Conservation (phyloP, 2,113 vertebrate species). For the Morphnarchus princeps region DNA sequence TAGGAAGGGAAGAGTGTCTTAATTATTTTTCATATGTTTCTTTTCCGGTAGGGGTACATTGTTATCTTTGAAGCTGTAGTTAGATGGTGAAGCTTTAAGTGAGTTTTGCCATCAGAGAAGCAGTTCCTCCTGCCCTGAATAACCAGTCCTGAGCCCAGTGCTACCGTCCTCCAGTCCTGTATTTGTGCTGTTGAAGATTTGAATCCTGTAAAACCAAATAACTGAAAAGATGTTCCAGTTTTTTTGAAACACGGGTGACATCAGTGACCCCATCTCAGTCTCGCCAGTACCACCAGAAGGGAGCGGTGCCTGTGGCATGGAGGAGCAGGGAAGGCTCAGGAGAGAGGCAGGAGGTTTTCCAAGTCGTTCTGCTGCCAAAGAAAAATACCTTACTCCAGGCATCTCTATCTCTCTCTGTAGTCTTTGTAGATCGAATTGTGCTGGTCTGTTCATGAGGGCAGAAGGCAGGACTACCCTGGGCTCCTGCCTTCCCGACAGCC, state of each 20-base stretch:
- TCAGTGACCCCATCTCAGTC: neutral
- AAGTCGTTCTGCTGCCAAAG: neutral
- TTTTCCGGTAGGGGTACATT: neutral
- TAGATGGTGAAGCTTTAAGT: neutral
- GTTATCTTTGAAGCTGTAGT: neutral
- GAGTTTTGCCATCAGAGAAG: neutral
- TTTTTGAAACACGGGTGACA: accelerated
- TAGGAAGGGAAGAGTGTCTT: neutral
- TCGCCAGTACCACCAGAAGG: neutral
- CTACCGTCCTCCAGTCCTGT: accelerated
- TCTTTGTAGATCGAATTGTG: neutral
- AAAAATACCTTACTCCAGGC: neutral
- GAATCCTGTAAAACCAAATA: neutral
- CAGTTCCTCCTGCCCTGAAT: neutral
- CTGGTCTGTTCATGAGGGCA: neutral
- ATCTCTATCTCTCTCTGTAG: neutral
- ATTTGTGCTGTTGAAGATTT: neutral
- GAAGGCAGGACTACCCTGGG: neutral
- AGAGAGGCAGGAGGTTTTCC: neutral
- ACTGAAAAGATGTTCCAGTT: neutral
- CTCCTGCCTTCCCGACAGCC: neutral
- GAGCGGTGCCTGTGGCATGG: neutral
- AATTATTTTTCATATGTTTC: neutral
- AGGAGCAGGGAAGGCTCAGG: neutral
- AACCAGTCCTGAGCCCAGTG: neutral